These are phyloP conservation scores for Phenganax stokvisi DNA, from an alignment of 92 coral and sea anemone species.

Conservation along the genomic window DNA sequence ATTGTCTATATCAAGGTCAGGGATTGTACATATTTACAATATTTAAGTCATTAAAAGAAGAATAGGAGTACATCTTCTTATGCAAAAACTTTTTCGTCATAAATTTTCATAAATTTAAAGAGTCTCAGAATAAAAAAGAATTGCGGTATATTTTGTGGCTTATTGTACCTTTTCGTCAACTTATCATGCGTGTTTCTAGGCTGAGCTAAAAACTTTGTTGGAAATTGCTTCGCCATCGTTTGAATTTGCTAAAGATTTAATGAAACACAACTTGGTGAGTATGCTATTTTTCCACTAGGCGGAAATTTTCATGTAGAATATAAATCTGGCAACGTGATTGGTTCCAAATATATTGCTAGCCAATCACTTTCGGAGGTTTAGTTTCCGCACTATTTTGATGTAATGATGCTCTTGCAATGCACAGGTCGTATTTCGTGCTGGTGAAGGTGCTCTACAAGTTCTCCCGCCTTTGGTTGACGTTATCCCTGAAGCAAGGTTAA, in stretches of 20 bases:
- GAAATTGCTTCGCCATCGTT: slow-evolving; percentile 98
- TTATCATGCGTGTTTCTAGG: slow-evolving; percentile 36
- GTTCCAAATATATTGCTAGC: too few relatives aligned
- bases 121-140: not conserved
- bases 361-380: too few relatives aligned
- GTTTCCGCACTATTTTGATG: not conserved
- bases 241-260: slow-evolving; percentile 87
- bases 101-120: not conserved
- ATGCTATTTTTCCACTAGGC: not conserved
- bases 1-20: too few relatives aligned
- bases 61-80: too few relatives aligned
- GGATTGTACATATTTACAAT: too few relatives aligned
- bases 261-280: slow-evolving; percentile 92
- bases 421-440: slow-evolving; percentile 95
- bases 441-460: slow-evolving; percentile 96
- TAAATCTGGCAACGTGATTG: too few relatives aligned
- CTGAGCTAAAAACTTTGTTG: slow-evolving; percentile 83
- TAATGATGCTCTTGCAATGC: not conserved
- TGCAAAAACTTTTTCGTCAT: not conserved
- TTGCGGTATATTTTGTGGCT: not conserved
- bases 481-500: slow-evolving; percentile 95
- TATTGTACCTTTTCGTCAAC: not conserved
- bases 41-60: too few relatives aligned
- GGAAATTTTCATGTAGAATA: too few relatives aligned
- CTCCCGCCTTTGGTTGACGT: slow-evolving; percentile 97